phyloP scores from a whole-genome alignment of 1,140 invertebrate genomes.

The Euura lappo region DNA sequence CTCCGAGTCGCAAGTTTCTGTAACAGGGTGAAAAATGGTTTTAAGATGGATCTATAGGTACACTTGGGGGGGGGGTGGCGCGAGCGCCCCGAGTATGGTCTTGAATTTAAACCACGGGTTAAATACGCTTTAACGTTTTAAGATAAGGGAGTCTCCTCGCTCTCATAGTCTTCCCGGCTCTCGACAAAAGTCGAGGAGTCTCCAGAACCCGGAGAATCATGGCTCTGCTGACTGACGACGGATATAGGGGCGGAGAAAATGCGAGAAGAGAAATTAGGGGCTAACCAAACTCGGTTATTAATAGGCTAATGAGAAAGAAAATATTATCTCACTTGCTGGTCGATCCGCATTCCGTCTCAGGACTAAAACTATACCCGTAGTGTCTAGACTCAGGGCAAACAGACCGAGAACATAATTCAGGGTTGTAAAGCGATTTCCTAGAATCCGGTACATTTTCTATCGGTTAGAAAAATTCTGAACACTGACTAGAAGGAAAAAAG shows the following conservation, averaged over 20 bases:
- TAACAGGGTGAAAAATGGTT: neutral
- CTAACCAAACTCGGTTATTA: too few species aligned
- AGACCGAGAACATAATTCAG: too few species aligned
- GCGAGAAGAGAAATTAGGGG: too few species aligned
- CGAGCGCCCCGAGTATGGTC: neutral
- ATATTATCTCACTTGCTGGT: too few species aligned
- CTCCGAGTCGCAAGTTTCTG: neutral
- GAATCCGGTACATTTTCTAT: too few species aligned
- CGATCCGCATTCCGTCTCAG: too few species aligned
- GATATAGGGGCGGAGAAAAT: neutral
- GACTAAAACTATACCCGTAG: too few species aligned
- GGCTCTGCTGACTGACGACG: neutral
- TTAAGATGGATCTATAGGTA: neutral
- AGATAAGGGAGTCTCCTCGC: neutral
- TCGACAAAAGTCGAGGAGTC: neutral
- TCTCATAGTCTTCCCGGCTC: neutral
- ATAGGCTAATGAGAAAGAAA: too few species aligned
- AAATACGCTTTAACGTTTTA: neutral
- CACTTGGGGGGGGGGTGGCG: neutral
- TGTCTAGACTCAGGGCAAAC: too few species aligned
- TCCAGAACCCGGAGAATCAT: neutral
- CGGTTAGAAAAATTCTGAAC: too few species aligned
- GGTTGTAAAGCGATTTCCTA: too few species aligned
- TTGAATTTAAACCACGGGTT: constrained; percentile 2
- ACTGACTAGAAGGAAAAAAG: too few species aligned